These are phyloP conservation scores for Drosophila nebulosa DNA, from an alignment of 1,140 invertebrate species.

Conservation along the genomic window DNA sequence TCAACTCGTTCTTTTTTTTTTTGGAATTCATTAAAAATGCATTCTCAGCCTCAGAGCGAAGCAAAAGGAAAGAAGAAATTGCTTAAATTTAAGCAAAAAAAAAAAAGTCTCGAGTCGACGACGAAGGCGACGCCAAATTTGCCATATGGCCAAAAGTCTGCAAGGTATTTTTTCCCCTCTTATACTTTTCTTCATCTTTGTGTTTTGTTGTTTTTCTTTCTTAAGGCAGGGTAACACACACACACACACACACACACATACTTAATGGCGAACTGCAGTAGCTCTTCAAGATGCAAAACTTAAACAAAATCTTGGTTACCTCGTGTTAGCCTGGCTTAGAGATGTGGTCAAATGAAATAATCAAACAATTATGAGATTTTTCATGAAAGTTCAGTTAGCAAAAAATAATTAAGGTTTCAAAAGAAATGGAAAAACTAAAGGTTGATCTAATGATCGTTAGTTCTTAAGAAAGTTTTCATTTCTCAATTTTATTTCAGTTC, in stretches of 20 bases:
- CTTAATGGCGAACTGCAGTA: slow-evolving; percentile 4
- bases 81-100: slow-evolving; percentile 48
- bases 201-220: slow-evolving; percentile 13
- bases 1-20: slow-evolving; percentile 6
- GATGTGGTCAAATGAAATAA: neutral
- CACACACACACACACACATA: neutral
- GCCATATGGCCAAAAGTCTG: slow-evolving; percentile 57
- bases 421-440: too few relatives aligned
- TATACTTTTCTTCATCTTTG: slow-evolving; percentile 6
- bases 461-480: too few relatives aligned
- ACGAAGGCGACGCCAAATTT: slow-evolving; percentile 33
- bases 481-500: too few relatives aligned
- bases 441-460: too few relatives aligned
- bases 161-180: slow-evolving; percentile 5
- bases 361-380: neutral
- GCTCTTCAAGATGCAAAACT: slow-evolving; percentile 30
- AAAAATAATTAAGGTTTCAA: too few relatives aligned
- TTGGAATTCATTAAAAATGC: slow-evolving; percentile 61
- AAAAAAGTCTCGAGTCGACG: slow-evolving; percentile 31
- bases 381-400: neutral
- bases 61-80: slow-evolving; percentile 38
- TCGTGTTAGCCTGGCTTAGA: neutral
- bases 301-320: slow-evolving; percentile 4
- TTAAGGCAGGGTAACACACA: neutral
- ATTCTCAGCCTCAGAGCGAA: slow-evolving; percentile 42